phyloP scores from a whole-genome alignment of 2,797 vertebrate genomes.

The Hypotaenidia okinawae region DNA sequence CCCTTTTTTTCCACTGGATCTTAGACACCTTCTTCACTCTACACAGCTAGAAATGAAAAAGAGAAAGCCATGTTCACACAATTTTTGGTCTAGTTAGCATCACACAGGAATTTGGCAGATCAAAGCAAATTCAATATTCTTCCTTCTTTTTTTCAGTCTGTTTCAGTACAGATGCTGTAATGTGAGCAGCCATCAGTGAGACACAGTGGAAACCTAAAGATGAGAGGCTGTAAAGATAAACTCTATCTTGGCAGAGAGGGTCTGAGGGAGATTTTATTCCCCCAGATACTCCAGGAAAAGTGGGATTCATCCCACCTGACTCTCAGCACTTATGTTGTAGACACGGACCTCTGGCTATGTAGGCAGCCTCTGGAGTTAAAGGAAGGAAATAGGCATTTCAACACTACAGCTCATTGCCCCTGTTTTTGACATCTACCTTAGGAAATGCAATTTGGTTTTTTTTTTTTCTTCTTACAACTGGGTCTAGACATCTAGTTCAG shows the following conservation, averaged over 20 bases:
- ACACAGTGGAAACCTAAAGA: neutral
- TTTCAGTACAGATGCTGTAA: neutral
- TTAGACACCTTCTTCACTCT: neutral
- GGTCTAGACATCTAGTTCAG: neutral
- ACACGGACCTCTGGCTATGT: neutral
- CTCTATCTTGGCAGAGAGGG: neutral
- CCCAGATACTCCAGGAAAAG: neutral
- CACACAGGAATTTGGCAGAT: slow-evolving; percentile 12
- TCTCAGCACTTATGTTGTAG: neutral
- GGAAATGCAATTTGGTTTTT: neutral
- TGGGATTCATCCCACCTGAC: neutral
- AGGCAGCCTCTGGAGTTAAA: neutral
- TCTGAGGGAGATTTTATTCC: neutral
- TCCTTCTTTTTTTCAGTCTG: neutral
- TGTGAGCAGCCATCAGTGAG: neutral
- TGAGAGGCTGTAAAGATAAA: neutral
- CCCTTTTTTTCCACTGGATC: neutral
- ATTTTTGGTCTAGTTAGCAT: neutral
- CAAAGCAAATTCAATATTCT: neutral
- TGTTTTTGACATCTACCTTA: neutral
- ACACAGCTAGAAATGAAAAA: neutral
- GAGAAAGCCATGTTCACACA: neutral
- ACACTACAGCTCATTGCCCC: neutral
- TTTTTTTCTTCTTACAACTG: neutral
- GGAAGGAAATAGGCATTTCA: neutral